Conservation (phyloP, 2,888 invertebrate genomes). For the Fabriciana adippe region DNA sequence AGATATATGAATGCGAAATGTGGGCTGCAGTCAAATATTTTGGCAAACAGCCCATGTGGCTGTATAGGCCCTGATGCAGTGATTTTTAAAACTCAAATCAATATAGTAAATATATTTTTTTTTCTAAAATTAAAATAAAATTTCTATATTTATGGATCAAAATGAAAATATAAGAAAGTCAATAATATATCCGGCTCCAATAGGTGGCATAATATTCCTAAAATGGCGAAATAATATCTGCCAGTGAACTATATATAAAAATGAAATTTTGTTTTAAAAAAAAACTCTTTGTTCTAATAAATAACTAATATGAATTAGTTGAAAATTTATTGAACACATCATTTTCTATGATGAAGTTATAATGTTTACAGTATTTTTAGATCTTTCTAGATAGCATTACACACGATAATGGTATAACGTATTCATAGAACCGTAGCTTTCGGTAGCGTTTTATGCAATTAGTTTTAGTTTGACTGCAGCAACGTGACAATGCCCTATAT, state of each 20-base stretch:
- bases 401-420: conserved; percentile 18
- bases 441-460: conserved; percentile 7
- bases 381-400: conserved; percentile 20
- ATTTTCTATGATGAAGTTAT: conserved; percentile 10
- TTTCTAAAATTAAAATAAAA: no score
- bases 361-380: conserved; percentile 15
- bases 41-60: neutral
- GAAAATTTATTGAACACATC: conserved; percentile 13
- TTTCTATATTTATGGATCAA: no score
- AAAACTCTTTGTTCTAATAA: neutral
- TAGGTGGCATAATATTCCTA: neutral
- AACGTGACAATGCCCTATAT: conserved; percentile 6
- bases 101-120: neutral
- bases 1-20: neutral
- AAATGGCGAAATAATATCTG: neutral
- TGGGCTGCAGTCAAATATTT: neutral
- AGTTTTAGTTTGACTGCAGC: conserved; percentile 11
- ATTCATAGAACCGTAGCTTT: conserved; percentile 10
- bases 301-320: neutral
- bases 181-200: neutral
- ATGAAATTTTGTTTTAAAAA: no score
- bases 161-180: no score
- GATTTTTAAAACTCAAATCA: neutral
- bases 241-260: no score
- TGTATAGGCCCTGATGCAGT: neutral